A percentile compares a stretch with the other conserved stretches of the same genome.
phyloP scores from a whole-genome alignment of 2,797 vertebrate species.

The Leptatherina wallacei region DNA sequence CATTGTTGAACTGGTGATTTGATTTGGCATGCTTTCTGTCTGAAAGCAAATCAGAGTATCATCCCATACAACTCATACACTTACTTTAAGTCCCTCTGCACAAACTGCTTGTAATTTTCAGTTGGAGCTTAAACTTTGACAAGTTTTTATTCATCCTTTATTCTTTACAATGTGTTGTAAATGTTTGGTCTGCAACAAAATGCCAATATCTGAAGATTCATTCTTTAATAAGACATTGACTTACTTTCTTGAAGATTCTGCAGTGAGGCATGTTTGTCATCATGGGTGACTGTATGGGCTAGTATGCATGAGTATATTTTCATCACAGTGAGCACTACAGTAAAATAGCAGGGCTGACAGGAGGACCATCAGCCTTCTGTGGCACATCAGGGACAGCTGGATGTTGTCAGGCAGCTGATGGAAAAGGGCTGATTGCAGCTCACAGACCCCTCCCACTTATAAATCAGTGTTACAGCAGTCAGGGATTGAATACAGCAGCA shows the following conservation, averaged over 20 bases:
- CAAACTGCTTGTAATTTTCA: slow-evolving; percentile 12
- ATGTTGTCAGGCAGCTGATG: slow-evolving; percentile 80
- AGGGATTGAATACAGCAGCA: slow-evolving; percentile 52
- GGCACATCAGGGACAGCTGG: slow-evolving; percentile 79
- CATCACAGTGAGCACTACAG: slow-evolving; percentile 51
- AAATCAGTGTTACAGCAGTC: slow-evolving; percentile 72
- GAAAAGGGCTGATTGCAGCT: slow-evolving; percentile 76
- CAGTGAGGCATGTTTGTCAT: slow-evolving; percentile 9
- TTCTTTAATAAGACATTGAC: background rate
- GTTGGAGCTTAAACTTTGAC: background rate
- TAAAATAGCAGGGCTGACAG: slow-evolving; percentile 62
- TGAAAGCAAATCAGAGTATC: slow-evolving; percentile 37
- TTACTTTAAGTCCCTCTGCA: background rate
- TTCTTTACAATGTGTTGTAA: background rate
- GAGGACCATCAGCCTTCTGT: slow-evolving; percentile 53
- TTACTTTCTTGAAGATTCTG: slow-evolving; percentile 25
- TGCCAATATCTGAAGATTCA: background rate
- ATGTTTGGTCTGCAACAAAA: background rate
- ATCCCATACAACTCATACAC: slow-evolving; percentile 28
- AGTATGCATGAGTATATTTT: slow-evolving; percentile 34
- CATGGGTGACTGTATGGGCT: slow-evolving; percentile 25
- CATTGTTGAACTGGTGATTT: slow-evolving; percentile 48
- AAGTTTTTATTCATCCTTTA: background rate
- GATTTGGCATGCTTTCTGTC: slow-evolving; percentile 41
- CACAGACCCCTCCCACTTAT: slow-evolving; percentile 66